Evolutionary conservation across 2,888 invertebrate species (phyloP).

Genomic region (Altica lythri): DNA sequence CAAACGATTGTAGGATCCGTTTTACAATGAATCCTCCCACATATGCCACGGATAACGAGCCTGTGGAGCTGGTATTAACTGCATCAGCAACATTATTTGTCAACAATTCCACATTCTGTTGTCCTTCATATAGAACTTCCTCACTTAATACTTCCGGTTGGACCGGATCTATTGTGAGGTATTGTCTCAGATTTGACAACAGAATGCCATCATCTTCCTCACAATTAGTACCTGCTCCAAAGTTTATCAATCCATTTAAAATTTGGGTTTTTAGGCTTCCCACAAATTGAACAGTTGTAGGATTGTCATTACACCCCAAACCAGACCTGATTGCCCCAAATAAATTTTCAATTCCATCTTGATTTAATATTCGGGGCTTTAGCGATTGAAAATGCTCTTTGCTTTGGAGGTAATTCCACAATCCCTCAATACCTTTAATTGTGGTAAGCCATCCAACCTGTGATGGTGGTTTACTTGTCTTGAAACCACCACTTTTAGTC

Average conservation of each 20-base stretch:
- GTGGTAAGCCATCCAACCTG: constrained; percentile 13
- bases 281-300: constrained; percentile 9
- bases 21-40: not conserved
- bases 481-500: not conserved
- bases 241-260: not conserved
- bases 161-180: too few species aligned
- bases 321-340: constrained; percentile 15
- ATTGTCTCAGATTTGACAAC: not conserved
- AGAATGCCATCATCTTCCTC: constrained; percentile 3
- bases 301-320: constrained; percentile 15
- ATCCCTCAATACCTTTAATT: not conserved
- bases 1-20: not conserved
- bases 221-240: not conserved
- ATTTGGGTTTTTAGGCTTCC: constrained; percentile 5
- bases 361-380: constrained; percentile 5
- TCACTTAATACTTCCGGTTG: too few species aligned
- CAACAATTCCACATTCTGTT: too few species aligned
- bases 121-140: too few species aligned
- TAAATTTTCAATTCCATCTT: constrained; percentile 14
- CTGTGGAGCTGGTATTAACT: not conserved
- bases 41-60: not conserved
- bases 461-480: constrained; percentile 8
- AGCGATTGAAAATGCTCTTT: constrained; percentile 7
- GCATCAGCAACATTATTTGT: not conserved
- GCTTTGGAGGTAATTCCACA: not conserved